phyloP scores from a whole-genome alignment of 53 echinoderm and acorn worm species.

The Patiria pectinifera region DNA sequence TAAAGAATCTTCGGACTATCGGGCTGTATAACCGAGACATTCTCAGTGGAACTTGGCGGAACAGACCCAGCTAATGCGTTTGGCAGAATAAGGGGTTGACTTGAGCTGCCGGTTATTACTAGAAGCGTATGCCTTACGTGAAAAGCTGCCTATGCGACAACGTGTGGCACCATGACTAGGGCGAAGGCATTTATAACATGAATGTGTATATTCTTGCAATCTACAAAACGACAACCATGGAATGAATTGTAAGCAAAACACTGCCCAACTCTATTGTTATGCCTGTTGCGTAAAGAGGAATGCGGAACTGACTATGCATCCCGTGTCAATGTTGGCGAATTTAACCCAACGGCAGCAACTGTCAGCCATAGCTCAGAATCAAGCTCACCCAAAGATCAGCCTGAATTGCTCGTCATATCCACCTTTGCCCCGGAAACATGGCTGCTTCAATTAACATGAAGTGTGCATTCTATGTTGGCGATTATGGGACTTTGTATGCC shows the following conservation, averaged over 20 bases:
- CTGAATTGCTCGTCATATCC: constrained; percentile 57
- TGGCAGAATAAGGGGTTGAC: no score
- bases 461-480: no score
- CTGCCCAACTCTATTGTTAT: neutral
- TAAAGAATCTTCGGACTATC: no score
- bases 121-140: neutral
- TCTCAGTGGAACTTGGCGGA: neutral
- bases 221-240: neutral
- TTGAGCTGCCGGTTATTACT: neutral
- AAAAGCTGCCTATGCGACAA: neutral
- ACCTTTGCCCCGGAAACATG: constrained; percentile 22
- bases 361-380: constrained; percentile 5
- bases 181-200: neutral
- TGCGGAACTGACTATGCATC: neutral
- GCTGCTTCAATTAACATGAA: no score
- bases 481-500: no score
- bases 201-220: neutral
- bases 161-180: neutral
- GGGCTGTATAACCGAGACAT: no score
- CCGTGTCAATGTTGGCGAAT: neutral
- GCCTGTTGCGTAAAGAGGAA: no score
- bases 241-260: neutral
- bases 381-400: neutral
- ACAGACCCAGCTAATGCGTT: neutral
- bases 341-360: neutral